phyloP scores from a whole-genome alignment of 1,140 invertebrate species.

The Ectropis grisescens region DNA sequence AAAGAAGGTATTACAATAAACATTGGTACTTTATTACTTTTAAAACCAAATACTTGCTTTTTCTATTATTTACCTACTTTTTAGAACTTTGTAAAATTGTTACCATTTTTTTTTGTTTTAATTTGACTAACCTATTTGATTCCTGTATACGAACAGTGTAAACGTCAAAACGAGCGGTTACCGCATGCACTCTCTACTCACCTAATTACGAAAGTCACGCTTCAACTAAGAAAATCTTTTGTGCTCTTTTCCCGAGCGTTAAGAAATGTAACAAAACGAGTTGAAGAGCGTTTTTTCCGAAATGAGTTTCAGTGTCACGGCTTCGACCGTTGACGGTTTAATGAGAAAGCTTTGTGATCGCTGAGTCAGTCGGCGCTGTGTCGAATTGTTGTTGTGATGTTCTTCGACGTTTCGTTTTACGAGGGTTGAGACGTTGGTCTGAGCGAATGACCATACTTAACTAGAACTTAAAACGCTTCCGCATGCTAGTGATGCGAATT shows the following conservation, averaged over 20 bases:
- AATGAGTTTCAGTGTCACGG: conserved; percentile 65
- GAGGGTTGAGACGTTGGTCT: conserved; percentile 34
- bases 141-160: too few relatives aligned
- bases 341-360: conserved; percentile 64
- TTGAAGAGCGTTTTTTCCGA: conserved; percentile 48
- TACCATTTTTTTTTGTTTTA: too few relatives aligned
- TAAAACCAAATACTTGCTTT: too few relatives aligned
- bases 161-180: conserved; percentile 6
- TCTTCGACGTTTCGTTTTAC: conserved; percentile 41
- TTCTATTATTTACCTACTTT: too few relatives aligned
- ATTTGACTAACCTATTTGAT: too few relatives aligned
- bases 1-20: too few relatives aligned
- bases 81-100: too few relatives aligned
- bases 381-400: conserved; percentile 53
- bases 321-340: conserved; percentile 53
- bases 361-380: conserved; percentile 48
- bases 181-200: conserved; percentile 41
- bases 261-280: conserved; percentile 63
- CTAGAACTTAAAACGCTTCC: too few relatives aligned
- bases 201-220: conserved; percentile 66
- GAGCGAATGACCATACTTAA: too few relatives aligned
- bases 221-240: conserved; percentile 64
- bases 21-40: too few relatives aligned
- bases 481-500: too few relatives aligned
- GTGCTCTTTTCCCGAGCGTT: conserved; percentile 55